phyloP scores from a whole-genome alignment of 2,113 vertebrate genomes.

The Passer domesticus region DNA sequence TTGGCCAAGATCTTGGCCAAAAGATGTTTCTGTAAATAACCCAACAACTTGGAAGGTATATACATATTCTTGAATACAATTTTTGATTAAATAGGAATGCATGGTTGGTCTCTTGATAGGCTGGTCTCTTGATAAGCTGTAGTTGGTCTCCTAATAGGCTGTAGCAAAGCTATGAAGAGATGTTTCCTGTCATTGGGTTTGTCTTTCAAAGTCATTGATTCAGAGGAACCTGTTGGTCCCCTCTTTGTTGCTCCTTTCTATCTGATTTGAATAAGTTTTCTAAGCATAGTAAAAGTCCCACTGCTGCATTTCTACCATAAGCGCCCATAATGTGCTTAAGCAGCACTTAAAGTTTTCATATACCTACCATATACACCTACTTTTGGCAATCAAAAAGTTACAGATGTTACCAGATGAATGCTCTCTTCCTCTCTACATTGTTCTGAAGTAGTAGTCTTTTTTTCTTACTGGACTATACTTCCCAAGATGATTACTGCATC shows the following conservation, averaged over 20 bases:
- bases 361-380: background rate
- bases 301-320: background rate
- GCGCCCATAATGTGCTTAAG: background rate
- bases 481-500: background rate
- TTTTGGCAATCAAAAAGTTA: background rate
- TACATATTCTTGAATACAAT: background rate
- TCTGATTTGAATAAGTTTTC: background rate
- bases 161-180: background rate
- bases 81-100: background rate
- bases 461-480: background rate
- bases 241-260: background rate
- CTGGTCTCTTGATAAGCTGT: background rate
- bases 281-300: background rate
- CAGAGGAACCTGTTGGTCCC: background rate
- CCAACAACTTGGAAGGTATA: background rate
- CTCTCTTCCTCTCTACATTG: background rate
- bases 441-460: background rate
- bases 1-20: background rate
- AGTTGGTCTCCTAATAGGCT: background rate
- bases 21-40: background rate
- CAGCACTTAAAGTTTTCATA: background rate
- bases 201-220: background rate
- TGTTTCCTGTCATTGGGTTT: background rate
- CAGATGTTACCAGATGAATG: background rate
- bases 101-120: background rate